Percentiles rank a stretch among this genome's conserved stretches.
phyloP scores from a whole-genome alignment of 2,113 vertebrate genomes.

The Xenopus tropicalis region DNA sequence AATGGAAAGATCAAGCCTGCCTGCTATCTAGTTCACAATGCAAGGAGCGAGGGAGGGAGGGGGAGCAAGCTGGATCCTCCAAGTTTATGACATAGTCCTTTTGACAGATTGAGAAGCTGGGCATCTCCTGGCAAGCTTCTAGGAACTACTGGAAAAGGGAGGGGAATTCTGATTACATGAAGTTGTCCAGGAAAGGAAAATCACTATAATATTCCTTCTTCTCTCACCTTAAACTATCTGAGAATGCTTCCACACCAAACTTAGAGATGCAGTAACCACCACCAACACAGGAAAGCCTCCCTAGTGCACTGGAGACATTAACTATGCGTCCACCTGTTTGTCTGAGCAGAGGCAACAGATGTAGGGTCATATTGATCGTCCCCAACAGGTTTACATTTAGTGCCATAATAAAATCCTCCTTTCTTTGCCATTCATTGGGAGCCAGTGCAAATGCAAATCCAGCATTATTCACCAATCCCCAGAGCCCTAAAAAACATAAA shows the following conservation, averaged over 20 bases:
- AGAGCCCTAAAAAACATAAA: slow-evolving; percentile 56
- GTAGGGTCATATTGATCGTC: slow-evolving; percentile 60
- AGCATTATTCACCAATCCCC: slow-evolving; percentile 61
- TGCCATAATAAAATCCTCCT: slow-evolving; percentile 72
- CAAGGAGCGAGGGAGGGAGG: no score
- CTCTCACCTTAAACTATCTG: slow-evolving; percentile 64
- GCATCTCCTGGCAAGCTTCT: no score
- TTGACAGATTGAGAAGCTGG: no score
- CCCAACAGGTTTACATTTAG: slow-evolving; percentile 62
- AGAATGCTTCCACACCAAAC: slow-evolving; percentile 66
- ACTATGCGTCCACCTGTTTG: slow-evolving; percentile 59
- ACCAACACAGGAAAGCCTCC: slow-evolving; percentile 52
- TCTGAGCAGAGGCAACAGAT: slow-evolving; percentile 60
- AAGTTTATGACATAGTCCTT: no score
- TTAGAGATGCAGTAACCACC: slow-evolving; percentile 60
- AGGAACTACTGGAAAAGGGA: no score
- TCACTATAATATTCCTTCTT: not conserved
- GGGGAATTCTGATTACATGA: no score
- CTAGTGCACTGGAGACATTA: slow-evolving; percentile 58
- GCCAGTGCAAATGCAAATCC: not conserved
- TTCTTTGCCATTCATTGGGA: slow-evolving; percentile 61
- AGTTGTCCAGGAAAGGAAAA: no score
- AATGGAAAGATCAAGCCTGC: no score
- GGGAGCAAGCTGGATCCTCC: no score
- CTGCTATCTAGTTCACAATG: no score